Evolutionary conservation across 2,797 vertebrate genomes (phyloP), one percentile per base, ranked within the genome.

Genomic region (Gymnothorax javanicus): DNA sequence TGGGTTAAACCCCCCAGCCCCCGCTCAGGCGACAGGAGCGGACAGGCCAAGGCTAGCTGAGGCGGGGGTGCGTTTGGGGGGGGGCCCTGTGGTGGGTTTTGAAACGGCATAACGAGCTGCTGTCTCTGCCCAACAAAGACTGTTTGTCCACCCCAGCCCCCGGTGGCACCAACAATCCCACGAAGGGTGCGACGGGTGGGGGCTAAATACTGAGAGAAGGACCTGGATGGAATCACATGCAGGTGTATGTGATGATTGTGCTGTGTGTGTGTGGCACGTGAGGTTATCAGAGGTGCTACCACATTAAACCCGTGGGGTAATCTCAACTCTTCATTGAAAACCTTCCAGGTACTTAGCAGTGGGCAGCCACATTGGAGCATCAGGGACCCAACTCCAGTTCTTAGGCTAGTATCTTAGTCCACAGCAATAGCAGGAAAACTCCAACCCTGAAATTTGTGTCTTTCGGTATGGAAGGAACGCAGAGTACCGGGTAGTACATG

Each of bases 71-170:
- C 27, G 7, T 23, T 50, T 8, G 17, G 54, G 52, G 11, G 20
- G 0, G 13, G 12, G 43, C 50, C 67, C 13, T 33, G 23, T 73
- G 67, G 20, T 56, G 15, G 57, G 8, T 7, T 54, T 64, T 20
- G 56, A 84, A 64, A 52, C 43, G 23, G 52, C 82, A 84, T 17
- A 58, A 84, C 52, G 82, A 87, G 67, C 81, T 3, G 54, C 4
- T 69, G 64, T 54, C 85, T 56, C 52, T 13, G 17, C n/a, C 12
- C 59, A 54, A 57, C 54, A 57, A 82, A 58, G 81, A 23, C 81
- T 56, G 50, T n/a, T 43, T 23, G 77, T 81, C 7, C 50, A 7
- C 4, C 33, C 77, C 7, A 13, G 8, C 9, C 0, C 79, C 50
- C 12, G 1, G 54, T 20, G 54, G 77, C 54, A n/a, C 56, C 7